Evolutionary conservation across 2,888 invertebrate genomes (phyloP).

Genomic region (Watsonalla binaria): DNA sequence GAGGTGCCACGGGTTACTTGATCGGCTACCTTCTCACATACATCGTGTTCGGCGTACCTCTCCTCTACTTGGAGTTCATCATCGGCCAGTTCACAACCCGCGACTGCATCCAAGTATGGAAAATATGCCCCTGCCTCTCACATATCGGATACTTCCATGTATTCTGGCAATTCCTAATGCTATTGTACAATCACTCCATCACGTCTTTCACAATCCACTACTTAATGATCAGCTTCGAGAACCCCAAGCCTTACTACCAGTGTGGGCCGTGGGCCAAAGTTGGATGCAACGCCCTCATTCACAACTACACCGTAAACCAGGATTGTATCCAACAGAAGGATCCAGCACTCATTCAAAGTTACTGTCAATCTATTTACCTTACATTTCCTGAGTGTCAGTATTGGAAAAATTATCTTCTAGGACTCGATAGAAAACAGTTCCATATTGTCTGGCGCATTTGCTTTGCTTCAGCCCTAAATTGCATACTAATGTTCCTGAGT

Average conservation of each 20-base stretch:
- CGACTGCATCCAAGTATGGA: slow-evolving; percentile 59
- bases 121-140: slow-evolving; percentile 45
- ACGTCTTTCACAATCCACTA: slow-evolving; percentile 55
- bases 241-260: slow-evolving; percentile 48
- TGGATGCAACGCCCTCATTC: slow-evolving; percentile 40
- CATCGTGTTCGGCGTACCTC: slow-evolving; percentile 50
- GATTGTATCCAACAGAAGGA: slow-evolving; percentile 41
- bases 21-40: slow-evolving; percentile 29
- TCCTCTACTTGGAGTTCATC: slow-evolving; percentile 61
- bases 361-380: slow-evolving; percentile 38
- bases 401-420: slow-evolving; percentile 40
- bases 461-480: slow-evolving; percentile 46
- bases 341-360: slow-evolving; percentile 9
- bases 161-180: slow-evolving; percentile 40
- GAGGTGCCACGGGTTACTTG: slow-evolving; percentile 44
- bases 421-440: slow-evolving; percentile 11
- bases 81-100: slow-evolving; percentile 61
- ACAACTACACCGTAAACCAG: slow-evolving; percentile 53
- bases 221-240: slow-evolving; percentile 60
- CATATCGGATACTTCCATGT: slow-evolving; percentile 53
- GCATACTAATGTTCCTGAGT: slow-evolving; percentile 34
- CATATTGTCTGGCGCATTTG: slow-evolving; percentile 53
- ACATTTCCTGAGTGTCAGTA: slow-evolving; percentile 64
- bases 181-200: slow-evolving; percentile 41
- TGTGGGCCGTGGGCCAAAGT: slow-evolving; percentile 49